These are phyloP conservation scores for Centrocercus urophasianus DNA, from an alignment of 2,113 vertebrate species.

Conservation along the genomic window DNA sequence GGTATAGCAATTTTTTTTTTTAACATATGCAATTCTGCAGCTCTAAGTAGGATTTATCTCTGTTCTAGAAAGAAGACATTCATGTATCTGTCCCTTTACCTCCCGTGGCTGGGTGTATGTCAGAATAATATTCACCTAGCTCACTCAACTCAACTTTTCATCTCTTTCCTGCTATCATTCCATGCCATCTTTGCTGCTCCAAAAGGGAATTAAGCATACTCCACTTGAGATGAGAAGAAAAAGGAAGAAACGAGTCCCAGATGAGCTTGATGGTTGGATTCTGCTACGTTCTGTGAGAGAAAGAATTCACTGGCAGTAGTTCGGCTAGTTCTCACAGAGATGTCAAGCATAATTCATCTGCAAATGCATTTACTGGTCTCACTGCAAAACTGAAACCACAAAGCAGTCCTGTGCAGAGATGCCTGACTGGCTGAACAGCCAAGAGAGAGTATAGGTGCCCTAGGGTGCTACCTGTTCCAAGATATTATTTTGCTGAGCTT, in stretches of 20 bases:
- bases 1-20: neutral
- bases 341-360: neutral
- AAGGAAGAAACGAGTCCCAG: neutral
- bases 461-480: neutral
- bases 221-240: neutral
- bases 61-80: neutral
- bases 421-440: too few relatives aligned
- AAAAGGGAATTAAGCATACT: neutral
- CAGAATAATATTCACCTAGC: neutral
- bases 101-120: accelerated
- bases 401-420: neutral
- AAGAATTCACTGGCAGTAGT: neutral
- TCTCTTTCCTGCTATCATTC: neutral
- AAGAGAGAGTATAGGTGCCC: neutral
- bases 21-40: neutral
- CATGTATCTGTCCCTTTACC: neutral
- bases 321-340: neutral
- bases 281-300: neutral
- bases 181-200: neutral
- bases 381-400: neutral
- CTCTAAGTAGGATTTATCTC: neutral
- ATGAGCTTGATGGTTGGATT: neutral
- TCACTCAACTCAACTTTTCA: neutral
- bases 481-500: neutral
- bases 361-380: neutral